Evolutionary conservation across 2,888 invertebrate species (phyloP), one percentile per base, ranked within the genome.

Genomic region (Venustoraphidia nigricollis): DNA sequence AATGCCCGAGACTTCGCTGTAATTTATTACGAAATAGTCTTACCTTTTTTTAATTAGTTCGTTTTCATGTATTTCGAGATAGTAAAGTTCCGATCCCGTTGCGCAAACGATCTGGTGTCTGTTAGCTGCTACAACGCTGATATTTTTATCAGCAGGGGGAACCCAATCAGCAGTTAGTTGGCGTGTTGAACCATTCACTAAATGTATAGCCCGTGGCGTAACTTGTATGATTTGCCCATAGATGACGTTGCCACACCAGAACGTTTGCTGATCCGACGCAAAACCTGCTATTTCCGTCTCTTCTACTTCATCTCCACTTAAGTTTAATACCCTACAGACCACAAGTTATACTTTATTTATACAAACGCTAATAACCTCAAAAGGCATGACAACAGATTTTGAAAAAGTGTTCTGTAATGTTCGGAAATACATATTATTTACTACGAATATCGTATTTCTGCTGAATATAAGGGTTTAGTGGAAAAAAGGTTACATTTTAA

Each of bases 291-390:
- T 83, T 60, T 95, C 94, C 0, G 93, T 94, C 67, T 98, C 97
- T 65, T 98, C 97, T 0, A 97, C 94, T 66, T 97, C 97, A 62
- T 97, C 97, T 0, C 94, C 95, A 55, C 81, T 89, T 41, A 97
- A 66, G 53, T 86, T 83, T 41, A 96, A 69, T 13, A 94, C 85
- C 56, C 94, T 80, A 60, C 3, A 60, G 58, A 54, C 35, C 53
- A 51, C 46, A 52, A 43, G 44, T 47, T 36, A 50, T n/a, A n/a
- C n/a, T n/a, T n/a, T n/a, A n/a, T n/a, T n/a, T n/a, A n/a, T n/a
- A n/a, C n/a, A n/a, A n/a, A n/a, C n/a, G n/a, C n/a, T n/a, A n/a
- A n/a, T n/a, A n/a, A n/a, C n/a, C n/a, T n/a, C n/a, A n/a, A n/a
- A n/a, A n/a, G n/a, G n/a, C n/a, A n/a, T n/a, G n/a, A n/a, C n/a